Percentiles rank a stretch among this genome's conserved stretches.
These are phyloP conservation scores for Porites divaricata DNA, from an alignment of 92 coral and sea anemone genomes.

Conservation along the genomic window DNA sequence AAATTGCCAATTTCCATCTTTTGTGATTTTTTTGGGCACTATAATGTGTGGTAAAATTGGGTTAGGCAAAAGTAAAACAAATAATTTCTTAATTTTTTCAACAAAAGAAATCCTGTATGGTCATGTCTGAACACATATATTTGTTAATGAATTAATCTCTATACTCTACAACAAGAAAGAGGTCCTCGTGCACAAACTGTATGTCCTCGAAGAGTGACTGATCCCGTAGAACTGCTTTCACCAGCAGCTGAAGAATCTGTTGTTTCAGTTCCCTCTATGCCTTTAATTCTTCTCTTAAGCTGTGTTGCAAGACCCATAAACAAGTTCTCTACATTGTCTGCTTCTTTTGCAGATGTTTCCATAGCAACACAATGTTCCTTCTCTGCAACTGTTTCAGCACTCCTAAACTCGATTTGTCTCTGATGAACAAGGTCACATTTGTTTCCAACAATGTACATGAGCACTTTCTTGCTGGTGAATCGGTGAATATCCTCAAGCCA, in stretches of 20 bases:
- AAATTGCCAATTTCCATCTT: no score
- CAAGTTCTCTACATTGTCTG: conserved; percentile 91
- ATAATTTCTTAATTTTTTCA: no score
- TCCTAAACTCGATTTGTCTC: conserved; percentile 81
- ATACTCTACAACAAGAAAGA: conserved; percentile 87
- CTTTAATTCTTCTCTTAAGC: conserved; percentile 78
- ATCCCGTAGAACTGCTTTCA: conserved; percentile 63
- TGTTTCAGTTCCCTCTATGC: conserved; percentile 61
- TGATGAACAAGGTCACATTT: conserved; percentile 82
- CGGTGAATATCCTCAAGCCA: conserved; percentile 95
- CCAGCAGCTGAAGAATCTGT: conserved; percentile 33
- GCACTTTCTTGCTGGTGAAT: conserved; percentile 89
- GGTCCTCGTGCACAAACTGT: conserved; percentile 81
- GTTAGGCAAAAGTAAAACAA: no score
- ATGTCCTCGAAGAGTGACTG: conserved; percentile 72
- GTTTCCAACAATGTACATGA: conserved; percentile 92
- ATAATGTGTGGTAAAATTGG: no score
- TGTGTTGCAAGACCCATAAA: conserved; percentile 92
- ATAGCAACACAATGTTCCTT: conserved; percentile 83
- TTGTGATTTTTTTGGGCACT: no score
- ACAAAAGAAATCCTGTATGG: no score
- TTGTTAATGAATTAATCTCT: neutral
- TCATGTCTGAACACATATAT: neutral
- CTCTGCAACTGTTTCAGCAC: conserved; percentile 81
- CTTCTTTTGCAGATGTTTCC: conserved; percentile 98